Base-by-base conservation (phyloP, 2,113 vertebrate species). In the Psophia crepitans region DNA sequence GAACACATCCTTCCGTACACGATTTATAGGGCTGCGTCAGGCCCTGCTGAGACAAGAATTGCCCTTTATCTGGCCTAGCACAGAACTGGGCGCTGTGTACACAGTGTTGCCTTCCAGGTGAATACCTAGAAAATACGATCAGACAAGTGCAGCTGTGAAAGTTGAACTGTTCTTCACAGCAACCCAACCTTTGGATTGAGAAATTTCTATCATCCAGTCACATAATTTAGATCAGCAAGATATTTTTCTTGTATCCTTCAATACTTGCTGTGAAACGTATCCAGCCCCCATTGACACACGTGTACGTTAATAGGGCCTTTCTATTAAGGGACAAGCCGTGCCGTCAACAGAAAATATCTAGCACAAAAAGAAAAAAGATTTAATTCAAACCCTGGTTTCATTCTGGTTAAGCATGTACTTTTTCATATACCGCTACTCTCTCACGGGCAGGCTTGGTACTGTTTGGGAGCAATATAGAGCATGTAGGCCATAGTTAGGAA, bases 381-480 rank as follows among this genome's bases (percentile, higher is more conserved):
- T 60, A 12, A 28, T 84, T 96, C 49, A 56, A 33, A 41, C 14
- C 6, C 33, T 63, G 19, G 0, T 58, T 66, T 66, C 37, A 7
- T 68, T 61, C 57, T 87, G 35, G 6, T 89, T 64, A 79, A 89
- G 41, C 30, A 39, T 30, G 17, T 58, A 23, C 48, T 76, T 57
- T 48, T 44, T 87, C 30, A 7, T 60, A 14, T 21, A 69, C 19
- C 0, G 2, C 49, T 84, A 8, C 6, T 57, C 19, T 78, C 32
- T 73, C 32, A 51, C 39, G 8, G 14, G 20, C 58, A 51, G 26
- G 76, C 33, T 80, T 56, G 64, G 49, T 82, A 3, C 6, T 66
- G 19, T 69, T 81, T 93, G 90, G 86, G 82, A 75, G 48, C 56
- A 89, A 39, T 43, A 58, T 48, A 39, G 66, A 96, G 22, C 27